Conservation (phyloP, 2,113 vertebrate genomes). For the Plecotus auritus region DNA sequence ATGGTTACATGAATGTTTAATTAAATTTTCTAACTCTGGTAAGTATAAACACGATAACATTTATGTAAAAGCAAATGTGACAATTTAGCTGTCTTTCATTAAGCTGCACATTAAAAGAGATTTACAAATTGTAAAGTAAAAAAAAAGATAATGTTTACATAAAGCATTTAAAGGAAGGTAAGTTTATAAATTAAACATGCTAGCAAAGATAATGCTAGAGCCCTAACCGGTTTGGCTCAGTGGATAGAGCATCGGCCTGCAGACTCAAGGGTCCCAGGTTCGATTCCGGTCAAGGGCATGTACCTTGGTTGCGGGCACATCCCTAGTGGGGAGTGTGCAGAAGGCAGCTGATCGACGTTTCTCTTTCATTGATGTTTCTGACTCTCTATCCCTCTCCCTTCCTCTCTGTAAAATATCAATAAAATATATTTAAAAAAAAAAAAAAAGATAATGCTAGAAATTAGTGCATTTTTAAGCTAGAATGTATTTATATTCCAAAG, state of each 20-base stretch:
- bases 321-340: no score
- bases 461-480: background rate
- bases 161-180: background rate
- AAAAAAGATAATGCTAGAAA: background rate
- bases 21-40: slow-evolving; percentile 87
- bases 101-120: background rate
- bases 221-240: no score
- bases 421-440: no score
- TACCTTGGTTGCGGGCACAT: no score
- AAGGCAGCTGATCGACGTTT: no score
- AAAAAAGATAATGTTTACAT: background rate
- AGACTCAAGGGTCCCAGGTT: no score
- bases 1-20: slow-evolving; percentile 86
- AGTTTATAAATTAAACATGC: background rate
- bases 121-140: background rate
- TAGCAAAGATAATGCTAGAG: background rate
- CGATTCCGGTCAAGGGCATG: no score
- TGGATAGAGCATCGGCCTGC: no score
- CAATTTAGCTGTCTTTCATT: background rate
- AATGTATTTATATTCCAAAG: background rate
- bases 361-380: no score
- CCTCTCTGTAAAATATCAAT: no score
- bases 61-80: background rate
- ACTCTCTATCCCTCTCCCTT: no score
- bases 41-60: slow-evolving; percentile 57